Evolutionary conservation across 2,888 invertebrate species (phyloP), one percentile per base, ranked within the genome.

Genomic region (Adelognathus sp.): DNA sequence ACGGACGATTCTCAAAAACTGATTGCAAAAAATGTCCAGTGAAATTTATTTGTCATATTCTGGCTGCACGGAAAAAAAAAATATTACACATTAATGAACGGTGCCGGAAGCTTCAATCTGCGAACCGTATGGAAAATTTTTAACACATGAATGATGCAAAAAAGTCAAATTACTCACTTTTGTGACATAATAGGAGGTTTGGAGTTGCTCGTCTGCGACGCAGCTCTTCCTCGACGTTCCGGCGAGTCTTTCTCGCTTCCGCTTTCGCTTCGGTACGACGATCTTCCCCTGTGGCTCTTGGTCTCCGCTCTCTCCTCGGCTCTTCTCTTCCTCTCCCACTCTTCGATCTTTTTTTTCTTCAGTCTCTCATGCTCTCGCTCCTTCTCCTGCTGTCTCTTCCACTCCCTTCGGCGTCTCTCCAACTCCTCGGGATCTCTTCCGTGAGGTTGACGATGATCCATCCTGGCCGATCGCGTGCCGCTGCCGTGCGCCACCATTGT

Each of bases 281-380:
- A 80, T 81, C 79, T 76, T 80, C 81, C 39, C 6, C 36, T 63
- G 69, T 44, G 54, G n/a, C 24, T 58, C 39, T 74, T 77, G 11
- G 18, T 14, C 14, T 63, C 66, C 6, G 61, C 66, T 6, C 74
- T 33, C 18, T 79, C 70, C 9, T 70, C 69, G 5, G 82, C 82
- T 64, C 58, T 77, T 71, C 61, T 83, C 33, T 76, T 76, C 16
- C 74, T 76, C 58, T 79, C 88, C 56, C 82, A 88, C 11, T 88
- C 85, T 70, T 81, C 71, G 18, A 87, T 87, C 75, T 77, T 86
- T 77, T 83, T 81, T 39, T 56, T 21, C 18, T 87, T 87, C n/a
- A 85, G 70, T 41, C n/a, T 76, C 36, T 88, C 86, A 24, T 87
- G 88, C 61, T 85, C 73, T 0, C 81, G 79, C 14, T 77, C 64